Evolutionary conservation across 2,888 invertebrate genomes (phyloP).

Genomic region (Acrocera orbiculus): DNA sequence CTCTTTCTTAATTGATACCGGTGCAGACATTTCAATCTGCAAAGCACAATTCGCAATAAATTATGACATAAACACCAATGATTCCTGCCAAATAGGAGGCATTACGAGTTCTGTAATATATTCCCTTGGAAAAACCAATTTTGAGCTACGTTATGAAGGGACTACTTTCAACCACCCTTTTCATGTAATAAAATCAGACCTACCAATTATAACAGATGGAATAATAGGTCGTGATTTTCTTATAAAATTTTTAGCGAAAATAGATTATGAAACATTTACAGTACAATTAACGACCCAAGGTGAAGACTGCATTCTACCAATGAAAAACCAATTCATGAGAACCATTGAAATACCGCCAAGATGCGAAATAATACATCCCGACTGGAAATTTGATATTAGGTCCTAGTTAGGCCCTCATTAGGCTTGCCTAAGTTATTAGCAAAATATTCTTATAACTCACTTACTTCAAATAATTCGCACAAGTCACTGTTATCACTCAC

Average conservation of each 20-base stretch:
- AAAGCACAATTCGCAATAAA: background rate
- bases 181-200: background rate
- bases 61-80: background rate
- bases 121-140: background rate
- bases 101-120: background rate
- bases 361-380: background rate
- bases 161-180: background rate
- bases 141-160: background rate
- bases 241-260: background rate
- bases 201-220: background rate
- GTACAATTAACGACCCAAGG: background rate
- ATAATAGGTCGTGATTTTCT: constrained; percentile 1
- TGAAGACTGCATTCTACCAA: background rate
- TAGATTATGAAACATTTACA: constrained; percentile 1
- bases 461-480: too few species aligned
- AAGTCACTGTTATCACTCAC: too few species aligned
- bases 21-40: constrained; percentile 1
- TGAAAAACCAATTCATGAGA: background rate
- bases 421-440: too few species aligned
- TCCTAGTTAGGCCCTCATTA: too few species aligned
- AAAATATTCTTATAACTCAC: too few species aligned
- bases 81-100: background rate
- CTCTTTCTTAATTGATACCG: constrained; percentile 1
- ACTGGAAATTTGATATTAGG: too few species aligned
- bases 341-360: background rate